Conservation (phyloP, 2,888 invertebrate genomes). For the Cephus pygmeus region DNA sequence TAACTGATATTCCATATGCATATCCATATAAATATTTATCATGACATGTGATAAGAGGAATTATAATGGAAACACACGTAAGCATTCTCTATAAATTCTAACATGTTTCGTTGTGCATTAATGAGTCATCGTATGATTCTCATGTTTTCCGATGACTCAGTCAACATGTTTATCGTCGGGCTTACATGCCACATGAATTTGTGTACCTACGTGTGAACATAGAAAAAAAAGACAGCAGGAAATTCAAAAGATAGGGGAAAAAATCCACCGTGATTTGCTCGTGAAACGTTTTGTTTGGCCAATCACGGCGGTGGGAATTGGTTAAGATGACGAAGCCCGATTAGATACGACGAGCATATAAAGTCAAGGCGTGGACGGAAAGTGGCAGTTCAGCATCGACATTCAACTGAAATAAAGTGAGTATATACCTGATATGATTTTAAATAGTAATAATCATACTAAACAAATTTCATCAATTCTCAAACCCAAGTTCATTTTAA, state of each 20-base stretch:
- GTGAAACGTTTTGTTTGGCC: background rate
- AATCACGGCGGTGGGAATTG: background rate
- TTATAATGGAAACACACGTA: conserved; percentile 12
- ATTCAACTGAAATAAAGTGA: conserved; percentile 10
- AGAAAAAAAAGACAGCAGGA: background rate
- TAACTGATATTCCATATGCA: background rate
- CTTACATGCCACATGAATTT: background rate
- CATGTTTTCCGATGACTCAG: conserved; percentile 6
- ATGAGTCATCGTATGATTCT: conserved; percentile 26
- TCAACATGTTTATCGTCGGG: background rate
- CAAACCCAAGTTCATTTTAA: too few species aligned
- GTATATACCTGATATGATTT: background rate
- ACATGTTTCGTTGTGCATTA: conserved; percentile 29
- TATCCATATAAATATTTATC: background rate
- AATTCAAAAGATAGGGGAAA: background rate
- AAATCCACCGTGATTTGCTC: background rate
- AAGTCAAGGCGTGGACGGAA: background rate
- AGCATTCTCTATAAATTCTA: background rate
- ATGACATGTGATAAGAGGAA: background rate
- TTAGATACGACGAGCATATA: conserved; percentile 16
- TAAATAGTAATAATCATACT: too few species aligned
- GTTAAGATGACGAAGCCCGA: background rate
- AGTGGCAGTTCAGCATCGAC: conserved; percentile 10
- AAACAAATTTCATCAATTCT: too few species aligned
- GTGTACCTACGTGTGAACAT: background rate